Percentiles rank a stretch among this genome's conserved stretches.
phyloP scores from a whole-genome alignment of 2,113 vertebrate genomes.

The Triplophysa rosa region DNA sequence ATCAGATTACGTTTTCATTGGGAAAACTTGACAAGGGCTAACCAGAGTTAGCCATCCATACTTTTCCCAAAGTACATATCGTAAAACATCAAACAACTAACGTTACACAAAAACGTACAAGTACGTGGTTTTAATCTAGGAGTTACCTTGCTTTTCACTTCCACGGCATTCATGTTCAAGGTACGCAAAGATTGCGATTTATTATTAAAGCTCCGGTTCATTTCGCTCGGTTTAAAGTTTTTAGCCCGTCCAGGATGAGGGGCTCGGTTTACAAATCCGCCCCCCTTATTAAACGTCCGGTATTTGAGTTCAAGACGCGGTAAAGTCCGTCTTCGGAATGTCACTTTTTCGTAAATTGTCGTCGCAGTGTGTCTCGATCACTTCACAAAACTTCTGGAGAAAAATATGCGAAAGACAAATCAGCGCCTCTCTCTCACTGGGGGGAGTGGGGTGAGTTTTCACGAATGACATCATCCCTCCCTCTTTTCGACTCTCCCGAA shows the following conservation, averaged over 20 bases:
- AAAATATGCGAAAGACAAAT: constrained; percentile 52
- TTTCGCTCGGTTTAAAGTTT: constrained; percentile 65
- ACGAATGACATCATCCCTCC: constrained; percentile 72
- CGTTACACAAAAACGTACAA: not conserved
- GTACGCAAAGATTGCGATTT: constrained; percentile 86
- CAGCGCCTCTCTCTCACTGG: constrained; percentile 62
- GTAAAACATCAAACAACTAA: not conserved
- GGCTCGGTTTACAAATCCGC: constrained; percentile 49
- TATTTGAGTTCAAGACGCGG: constrained; percentile 18
- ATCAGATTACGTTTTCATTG: not conserved
- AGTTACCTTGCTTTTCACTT: constrained; percentile 97
- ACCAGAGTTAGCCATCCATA: constrained; percentile 25
- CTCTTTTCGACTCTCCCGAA: constrained; percentile 55
- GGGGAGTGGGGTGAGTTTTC: constrained; percentile 72
- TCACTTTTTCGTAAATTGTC: constrained; percentile 6
- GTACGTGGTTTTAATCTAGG: not conserved
- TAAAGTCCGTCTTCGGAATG: constrained; percentile 20
- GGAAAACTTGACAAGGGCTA: constrained; percentile 22
- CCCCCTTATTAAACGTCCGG: not conserved
- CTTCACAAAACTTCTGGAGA: constrained; percentile 43
- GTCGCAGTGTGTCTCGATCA: not conserved
- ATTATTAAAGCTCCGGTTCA: constrained; percentile 92
- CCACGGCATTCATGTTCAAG: constrained; percentile 84
- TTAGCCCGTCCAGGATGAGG: constrained; percentile 62
- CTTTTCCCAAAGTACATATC: not conserved